Percentiles rank a stretch among this genome's conserved stretches.
Evolutionary conservation across 2,888 invertebrate species (phyloP).

Genomic region (Caenorhabditis doughertyi): DNA sequence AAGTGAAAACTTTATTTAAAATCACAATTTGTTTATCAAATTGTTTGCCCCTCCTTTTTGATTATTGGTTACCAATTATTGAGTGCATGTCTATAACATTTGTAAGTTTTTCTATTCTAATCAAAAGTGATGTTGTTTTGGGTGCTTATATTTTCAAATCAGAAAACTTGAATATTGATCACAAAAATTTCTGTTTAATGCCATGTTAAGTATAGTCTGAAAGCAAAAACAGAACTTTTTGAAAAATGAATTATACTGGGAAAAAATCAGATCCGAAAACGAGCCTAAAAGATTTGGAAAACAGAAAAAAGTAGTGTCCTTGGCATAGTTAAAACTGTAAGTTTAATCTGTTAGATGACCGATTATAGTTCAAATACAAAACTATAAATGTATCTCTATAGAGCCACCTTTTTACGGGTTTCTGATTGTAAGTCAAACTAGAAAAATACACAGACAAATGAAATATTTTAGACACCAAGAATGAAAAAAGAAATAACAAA

Average conservation of each 20-base stretch:
- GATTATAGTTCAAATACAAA: neutral
- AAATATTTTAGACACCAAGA: too few relatives aligned
- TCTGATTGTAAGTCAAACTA: too few relatives aligned
- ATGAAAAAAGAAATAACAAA: too few relatives aligned
- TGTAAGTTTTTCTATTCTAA: neutral
- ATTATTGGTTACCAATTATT: neutral
- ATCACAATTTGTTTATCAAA: neutral
- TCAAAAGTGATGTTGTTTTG: conserved; percentile 11
- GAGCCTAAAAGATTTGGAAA: too few relatives aligned
- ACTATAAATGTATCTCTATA: neutral
- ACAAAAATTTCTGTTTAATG: neutral
- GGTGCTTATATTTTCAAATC: neutral
- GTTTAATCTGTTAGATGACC: too few relatives aligned
- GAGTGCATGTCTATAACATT: neutral
- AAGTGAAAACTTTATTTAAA: neutral
- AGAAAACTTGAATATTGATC: neutral
- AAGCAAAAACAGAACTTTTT: neutral
- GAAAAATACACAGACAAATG: too few relatives aligned
- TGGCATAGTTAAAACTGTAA: too few relatives aligned
- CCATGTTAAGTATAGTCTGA: too few relatives aligned
- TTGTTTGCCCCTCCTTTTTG: neutral
- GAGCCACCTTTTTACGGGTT: too few relatives aligned
- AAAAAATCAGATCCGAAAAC: neutral
- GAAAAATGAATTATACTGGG: neutral
- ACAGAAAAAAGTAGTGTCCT: too few relatives aligned